Evolutionary conservation across 2,113 vertebrate species (phyloP).

Genomic region (Chunga burmeisteri): DNA sequence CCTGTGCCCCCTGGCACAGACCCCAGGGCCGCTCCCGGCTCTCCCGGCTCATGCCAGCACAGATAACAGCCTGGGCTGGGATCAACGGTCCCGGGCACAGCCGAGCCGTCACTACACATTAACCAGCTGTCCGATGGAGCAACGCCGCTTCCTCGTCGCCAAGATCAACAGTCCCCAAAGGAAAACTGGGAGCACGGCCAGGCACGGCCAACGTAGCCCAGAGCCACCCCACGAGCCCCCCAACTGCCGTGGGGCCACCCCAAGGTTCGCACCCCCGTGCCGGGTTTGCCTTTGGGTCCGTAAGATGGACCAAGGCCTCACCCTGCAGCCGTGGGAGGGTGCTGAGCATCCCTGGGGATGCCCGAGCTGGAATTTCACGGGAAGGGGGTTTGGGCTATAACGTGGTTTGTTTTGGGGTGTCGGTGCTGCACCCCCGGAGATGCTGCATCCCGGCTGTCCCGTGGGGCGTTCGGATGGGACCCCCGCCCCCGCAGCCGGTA

Average conservation of each 20-base stretch:
- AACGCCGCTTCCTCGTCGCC: not conserved
- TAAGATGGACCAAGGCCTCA: accelerated
- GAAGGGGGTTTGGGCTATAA: not conserved
- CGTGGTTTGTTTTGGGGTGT: too few species aligned
- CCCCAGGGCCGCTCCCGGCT: not conserved
- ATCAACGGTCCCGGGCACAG: conserved; percentile 2
- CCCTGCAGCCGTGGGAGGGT: not conserved
- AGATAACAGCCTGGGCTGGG: not conserved
- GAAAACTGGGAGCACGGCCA: not conserved
- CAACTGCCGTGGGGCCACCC: not conserved
- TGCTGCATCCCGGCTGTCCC: not conserved
- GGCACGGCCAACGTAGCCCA: not conserved
- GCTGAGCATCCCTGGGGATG: not conserved
- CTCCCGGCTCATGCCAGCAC: not conserved
- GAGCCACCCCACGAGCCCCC: not conserved
- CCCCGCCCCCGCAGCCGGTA: too few species aligned
- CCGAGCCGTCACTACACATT: conserved; percentile 13
- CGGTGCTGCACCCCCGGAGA: not conserved
- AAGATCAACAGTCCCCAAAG: conserved; percentile 42
- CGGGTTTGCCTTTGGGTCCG: not conserved
- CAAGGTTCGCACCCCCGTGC: not conserved
- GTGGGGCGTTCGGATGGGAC: not conserved
- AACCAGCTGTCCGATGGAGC: conserved; percentile 20
- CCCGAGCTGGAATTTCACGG: not conserved
- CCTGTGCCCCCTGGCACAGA: not conserved